Evolutionary conservation across 2,797 vertebrate genomes (phyloP).

Genomic region (Pitangus sulphuratus): DNA sequence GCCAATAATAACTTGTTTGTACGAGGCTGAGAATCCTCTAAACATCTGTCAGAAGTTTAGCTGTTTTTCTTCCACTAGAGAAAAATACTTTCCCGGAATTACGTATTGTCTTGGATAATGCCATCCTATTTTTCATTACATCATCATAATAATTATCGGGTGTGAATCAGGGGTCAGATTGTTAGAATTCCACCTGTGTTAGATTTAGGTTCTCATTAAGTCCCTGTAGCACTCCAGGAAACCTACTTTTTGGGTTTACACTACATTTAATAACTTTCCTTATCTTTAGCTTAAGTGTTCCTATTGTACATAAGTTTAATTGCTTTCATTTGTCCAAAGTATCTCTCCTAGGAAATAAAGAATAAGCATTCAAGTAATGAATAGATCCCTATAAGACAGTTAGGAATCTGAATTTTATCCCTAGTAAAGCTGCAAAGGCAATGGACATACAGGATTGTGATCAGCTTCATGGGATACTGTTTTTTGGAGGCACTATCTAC

Average conservation of each 20-base stretch:
- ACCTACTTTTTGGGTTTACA: neutral
- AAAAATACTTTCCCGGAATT: slow-evolving; percentile 6
- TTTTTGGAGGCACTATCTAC: neutral
- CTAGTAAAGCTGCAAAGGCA: neutral
- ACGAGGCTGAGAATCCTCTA: slow-evolving; percentile 28
- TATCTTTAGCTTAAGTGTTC: neutral
- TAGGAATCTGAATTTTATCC: neutral
- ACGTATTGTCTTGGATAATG: neutral
- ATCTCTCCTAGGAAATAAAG: neutral
- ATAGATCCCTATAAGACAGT: neutral
- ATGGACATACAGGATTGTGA: neutral
- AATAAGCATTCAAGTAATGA: neutral
- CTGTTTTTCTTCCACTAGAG: neutral
- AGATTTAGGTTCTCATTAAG: neutral
- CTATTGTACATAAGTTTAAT: neutral
- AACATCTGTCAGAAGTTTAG: slow-evolving; percentile 43
- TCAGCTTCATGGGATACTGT: neutral
- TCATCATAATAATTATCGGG: neutral
- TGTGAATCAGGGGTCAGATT: neutral
- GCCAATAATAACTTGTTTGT: neutral
- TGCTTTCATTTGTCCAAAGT: neutral
- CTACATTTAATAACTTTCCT: neutral
- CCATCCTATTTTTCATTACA: neutral
- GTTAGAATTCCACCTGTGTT: neutral
- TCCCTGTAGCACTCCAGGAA: neutral